A percentile compares a stretch with the other conserved stretches of the same genome.
Evolutionary conservation across 2,113 vertebrate species (phyloP).

Genomic region (Laticauda colubrina): DNA sequence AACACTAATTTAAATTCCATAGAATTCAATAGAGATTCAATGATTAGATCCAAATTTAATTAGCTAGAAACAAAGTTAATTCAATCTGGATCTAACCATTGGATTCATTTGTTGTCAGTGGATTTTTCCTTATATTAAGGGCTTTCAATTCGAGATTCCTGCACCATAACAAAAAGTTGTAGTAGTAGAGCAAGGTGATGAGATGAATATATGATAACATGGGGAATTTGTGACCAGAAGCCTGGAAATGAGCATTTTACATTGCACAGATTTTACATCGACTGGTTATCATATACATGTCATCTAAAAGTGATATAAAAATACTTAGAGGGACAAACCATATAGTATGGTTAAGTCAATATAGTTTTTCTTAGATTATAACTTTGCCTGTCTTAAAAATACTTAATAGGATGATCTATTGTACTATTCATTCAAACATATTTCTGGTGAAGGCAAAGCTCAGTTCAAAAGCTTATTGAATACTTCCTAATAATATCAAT

Average conservation of each 20-base stretch:
- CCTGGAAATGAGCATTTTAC: not conserved
- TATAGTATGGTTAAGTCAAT: rapidly evolving
- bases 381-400: not conserved
- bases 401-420: not conserved
- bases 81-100: not conserved
- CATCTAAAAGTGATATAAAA: not conserved
- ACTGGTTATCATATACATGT: not conserved
- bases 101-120: not conserved
- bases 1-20: not conserved
- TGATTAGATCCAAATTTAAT: not conserved
- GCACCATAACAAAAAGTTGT: not conserved
- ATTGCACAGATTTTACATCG: not conserved
- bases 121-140: not conserved
- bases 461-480: not conserved
- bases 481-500: not conserved
- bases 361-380: not conserved
- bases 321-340: not conserved
- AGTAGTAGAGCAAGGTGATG: not conserved
- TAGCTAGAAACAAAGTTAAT: not conserved
- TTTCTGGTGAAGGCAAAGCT: not conserved
- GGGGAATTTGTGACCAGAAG: not conserved
- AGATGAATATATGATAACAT: not conserved
- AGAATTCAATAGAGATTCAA: not conserved
- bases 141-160: not conserved
- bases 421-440: not conserved